These are phyloP conservation scores for Anthoptus insignis DNA, from an alignment of 2,888 invertebrate genomes.

Conservation along the genomic window DNA sequence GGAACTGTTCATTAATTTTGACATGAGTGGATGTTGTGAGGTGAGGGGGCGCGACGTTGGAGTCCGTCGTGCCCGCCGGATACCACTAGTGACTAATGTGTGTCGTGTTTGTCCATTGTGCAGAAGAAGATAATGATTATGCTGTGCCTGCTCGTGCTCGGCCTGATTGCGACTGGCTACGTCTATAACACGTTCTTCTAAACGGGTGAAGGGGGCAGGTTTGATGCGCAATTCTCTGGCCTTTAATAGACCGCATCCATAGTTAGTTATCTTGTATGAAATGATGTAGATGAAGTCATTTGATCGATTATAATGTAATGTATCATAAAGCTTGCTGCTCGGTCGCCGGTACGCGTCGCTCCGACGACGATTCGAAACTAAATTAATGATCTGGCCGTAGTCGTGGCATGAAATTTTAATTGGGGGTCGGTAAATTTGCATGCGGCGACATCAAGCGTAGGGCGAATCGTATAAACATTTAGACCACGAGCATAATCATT, in stretches of 20 bases:
- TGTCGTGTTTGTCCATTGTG: conserved; percentile 86
- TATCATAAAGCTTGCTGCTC: conserved; percentile 31
- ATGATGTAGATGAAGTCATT: conserved; percentile 58
- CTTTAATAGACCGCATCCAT: conserved; percentile 68
- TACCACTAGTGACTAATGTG: conserved; percentile 72
- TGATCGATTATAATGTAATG: conserved; percentile 38
- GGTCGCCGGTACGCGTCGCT: conserved; percentile 31
- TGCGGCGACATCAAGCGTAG: conserved; percentile 54
- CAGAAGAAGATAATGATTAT: conserved; percentile 98
- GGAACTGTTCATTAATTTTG: not conserved
- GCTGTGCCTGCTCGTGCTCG: conserved; percentile 94
- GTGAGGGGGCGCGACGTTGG: conserved; percentile 40
- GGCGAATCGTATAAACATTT: conserved; percentile 25
- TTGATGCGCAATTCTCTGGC: conserved; percentile 71
- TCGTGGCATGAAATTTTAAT: conserved; percentile 30
- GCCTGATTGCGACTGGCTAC: conserved; percentile 89
- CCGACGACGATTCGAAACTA: conserved; percentile 52
- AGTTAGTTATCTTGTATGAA: conserved; percentile 63
- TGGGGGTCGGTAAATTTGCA: conserved; percentile 69
- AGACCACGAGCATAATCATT: conserved; percentile 38
- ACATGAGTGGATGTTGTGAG: not conserved
- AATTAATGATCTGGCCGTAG: conserved; percentile 50
- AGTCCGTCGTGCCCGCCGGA: conserved; percentile 63
- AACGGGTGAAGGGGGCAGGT: conserved; percentile 80
- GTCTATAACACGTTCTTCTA: conserved; percentile 85